Base-by-base conservation (phyloP, 2,888 invertebrate genomes). In the Limnephilus rhombicus region DNA sequence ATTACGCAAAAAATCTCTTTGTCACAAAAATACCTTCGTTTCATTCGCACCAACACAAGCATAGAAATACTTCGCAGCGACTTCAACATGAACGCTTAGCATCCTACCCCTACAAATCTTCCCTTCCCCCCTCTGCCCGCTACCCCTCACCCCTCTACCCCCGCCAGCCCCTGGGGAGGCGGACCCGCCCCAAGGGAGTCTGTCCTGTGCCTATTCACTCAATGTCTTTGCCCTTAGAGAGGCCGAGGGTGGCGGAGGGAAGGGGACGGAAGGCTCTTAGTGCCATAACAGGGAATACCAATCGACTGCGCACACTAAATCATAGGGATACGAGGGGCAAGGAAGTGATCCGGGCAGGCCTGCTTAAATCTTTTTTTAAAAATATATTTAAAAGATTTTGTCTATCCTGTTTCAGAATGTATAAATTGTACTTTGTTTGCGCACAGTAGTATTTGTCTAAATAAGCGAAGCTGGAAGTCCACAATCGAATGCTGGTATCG, bases 181-280 rank as follows among this genome's bases (percentile, higher is more conserved):
- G 96, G 95, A 96, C 96, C 95, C 94, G 93, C 94, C 97, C 96
- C 97, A 94, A 94, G 97, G 97, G 97, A 97, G 96, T 96, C 97
- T 97, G 95, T 97, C 96, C 96, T 97, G 96, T 96, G 96, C 94
- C 94, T 94, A 94, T 95, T 95, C 95, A 94, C 95, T 94, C 96
- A 96, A 96, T 96, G 96, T 96, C 96, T 96, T 96, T 96, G 96
- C 96, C 96, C 96, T 96, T 96, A 95, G 96, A 41, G 89, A 88
- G 89, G 91, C 53, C 53, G 53, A 68, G 53, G 91, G 15, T 91
- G 89, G 91, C 80, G 80, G 89, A 29, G 41, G 82, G 81, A 68
- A 81, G 82, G 82, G 45, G 89, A 89, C 68, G 81, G 68, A 86
- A 80, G 89, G 89, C 81, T 89, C 89, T 89, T 89, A 89, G 81